Conservation (phyloP, 2,113 vertebrate species). For the Carassius gibelio region DNA sequence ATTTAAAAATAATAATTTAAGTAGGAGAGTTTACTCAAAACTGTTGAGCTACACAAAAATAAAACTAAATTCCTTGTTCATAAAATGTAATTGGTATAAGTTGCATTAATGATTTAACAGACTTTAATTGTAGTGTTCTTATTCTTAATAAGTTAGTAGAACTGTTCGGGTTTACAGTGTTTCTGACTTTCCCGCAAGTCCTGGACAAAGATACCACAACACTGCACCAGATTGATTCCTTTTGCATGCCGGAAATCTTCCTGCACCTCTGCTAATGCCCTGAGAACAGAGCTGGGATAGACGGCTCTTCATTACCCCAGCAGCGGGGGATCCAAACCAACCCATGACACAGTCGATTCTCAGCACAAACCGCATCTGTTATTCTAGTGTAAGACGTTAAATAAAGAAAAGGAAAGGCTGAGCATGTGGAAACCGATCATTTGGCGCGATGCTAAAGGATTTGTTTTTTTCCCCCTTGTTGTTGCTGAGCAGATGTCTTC, state of each 20-base stretch:
- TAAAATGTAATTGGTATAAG: too few species aligned
- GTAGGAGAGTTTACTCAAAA: too few species aligned
- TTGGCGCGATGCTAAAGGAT: neutral
- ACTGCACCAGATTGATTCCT: constrained; percentile 14
- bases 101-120: too few species aligned
- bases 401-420: constrained; percentile 24
- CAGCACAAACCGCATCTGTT: constrained; percentile 23
- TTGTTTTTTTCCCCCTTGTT: neutral
- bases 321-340: constrained; percentile 11
- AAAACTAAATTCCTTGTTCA: too few species aligned
- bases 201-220: neutral
- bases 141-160: too few species aligned
- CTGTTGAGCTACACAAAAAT: too few species aligned
- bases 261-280: neutral
- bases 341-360: constrained; percentile 9
- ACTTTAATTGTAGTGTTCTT: too few species aligned
- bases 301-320: constrained; percentile 24
- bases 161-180: neutral
- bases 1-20: too few species aligned
- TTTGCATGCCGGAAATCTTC: constrained; percentile 25
- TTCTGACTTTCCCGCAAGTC: neutral
- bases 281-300: constrained; percentile 4
- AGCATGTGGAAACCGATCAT: neutral
- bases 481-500: constrained; percentile 27
- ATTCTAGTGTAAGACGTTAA: constrained; percentile 1